Percentiles rank a stretch among this genome's conserved stretches.
Evolutionary conservation across 1,140 invertebrate species (phyloP).

Genomic region (Solen grandis): DNA sequence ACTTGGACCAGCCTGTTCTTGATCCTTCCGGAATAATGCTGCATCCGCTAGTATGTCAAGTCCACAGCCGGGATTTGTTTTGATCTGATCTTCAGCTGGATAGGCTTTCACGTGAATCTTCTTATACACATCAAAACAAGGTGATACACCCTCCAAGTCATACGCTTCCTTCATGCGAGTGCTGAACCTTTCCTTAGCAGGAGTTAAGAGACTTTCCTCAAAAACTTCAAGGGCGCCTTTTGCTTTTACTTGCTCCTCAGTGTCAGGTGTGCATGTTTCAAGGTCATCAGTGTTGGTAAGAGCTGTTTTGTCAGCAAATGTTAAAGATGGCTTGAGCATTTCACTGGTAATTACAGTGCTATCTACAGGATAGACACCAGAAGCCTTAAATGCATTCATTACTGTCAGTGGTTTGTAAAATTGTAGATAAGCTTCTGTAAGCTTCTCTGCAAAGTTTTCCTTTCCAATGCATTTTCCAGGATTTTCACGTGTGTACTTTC

Average conservation of each 20-base stretch:
- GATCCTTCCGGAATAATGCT: background rate
- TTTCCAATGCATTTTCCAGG: slow-evolving; percentile 49
- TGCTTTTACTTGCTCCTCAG: slow-evolving; percentile 3
- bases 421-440: slow-evolving; percentile 45
- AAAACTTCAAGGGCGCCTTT: slow-evolving; percentile 23
- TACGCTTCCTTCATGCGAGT: slow-evolving; percentile 30
- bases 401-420: slow-evolving; percentile 60
- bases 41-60: slow-evolving; percentile 41
- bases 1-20: background rate
- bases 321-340: slow-evolving; percentile 29
- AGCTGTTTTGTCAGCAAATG: slow-evolving; percentile 2
- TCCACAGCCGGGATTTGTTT: background rate
- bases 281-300: background rate
- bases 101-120: slow-evolving; percentile 9
- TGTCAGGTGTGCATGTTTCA: background rate
- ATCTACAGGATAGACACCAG: slow-evolving; percentile 41
- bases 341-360: slow-evolving; percentile 24
- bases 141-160: slow-evolving; percentile 46
- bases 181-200: slow-evolving; percentile 13
- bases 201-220: slow-evolving; percentile 35
- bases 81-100: background rate
- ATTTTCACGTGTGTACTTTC: slow-evolving; percentile 42
- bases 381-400: slow-evolving; percentile 48
- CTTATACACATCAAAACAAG: slow-evolving; percentile 53
- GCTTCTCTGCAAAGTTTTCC: slow-evolving; percentile 55